Base-by-base conservation (phyloP, 1,140 invertebrate species). In the Drosophila malerkotliana region DNA sequence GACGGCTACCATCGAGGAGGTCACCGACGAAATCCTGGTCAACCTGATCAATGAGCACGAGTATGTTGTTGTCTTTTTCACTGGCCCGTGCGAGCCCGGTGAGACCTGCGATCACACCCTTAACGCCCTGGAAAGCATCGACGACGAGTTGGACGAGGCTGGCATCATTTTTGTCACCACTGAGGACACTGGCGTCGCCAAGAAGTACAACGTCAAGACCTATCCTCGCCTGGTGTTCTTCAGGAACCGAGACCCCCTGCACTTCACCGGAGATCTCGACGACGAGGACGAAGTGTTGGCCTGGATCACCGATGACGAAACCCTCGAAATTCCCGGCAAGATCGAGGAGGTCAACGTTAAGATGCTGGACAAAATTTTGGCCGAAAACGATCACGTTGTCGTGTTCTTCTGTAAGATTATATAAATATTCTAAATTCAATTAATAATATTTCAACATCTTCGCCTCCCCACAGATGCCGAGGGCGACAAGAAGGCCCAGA, bases 121-220 rank as follows among this genome's bases (percentile, higher is more conserved):
- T 12, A 94, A 96, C 10, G 97, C 97, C 90, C 92, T 98, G 41
- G 97, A 98, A 90, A 97, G 97, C 75, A 97, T 98, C 74, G 98
- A 99, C 83, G 97, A 98, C 91, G 97, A 98, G 91, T 92, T 98
- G 2, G 98, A 98, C 90, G 97, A 98, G 92, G 96, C 96, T 71
- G 97, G 97, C 52, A 98, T 98, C 68, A 96, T 98, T 59, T 98
- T 98, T 92, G 97, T 98, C 0, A 98, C 97, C 26, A 98, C 97
- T 1, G 97, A 98, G 92, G 97, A 98, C 90, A 93, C 93, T 2
- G 90, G 92, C 1, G 92, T 97, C 48, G 97, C 97, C 0, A 97
- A 97, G 91, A 97, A 97, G 92, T 94, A 97, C 78, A 95, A 95
- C 71, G 96, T 98, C 76, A 97, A 96, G 82, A 94, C 93, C 68